Conservation (phyloP, 2,888 invertebrate genomes). For the Synergus itoensis region DNA sequence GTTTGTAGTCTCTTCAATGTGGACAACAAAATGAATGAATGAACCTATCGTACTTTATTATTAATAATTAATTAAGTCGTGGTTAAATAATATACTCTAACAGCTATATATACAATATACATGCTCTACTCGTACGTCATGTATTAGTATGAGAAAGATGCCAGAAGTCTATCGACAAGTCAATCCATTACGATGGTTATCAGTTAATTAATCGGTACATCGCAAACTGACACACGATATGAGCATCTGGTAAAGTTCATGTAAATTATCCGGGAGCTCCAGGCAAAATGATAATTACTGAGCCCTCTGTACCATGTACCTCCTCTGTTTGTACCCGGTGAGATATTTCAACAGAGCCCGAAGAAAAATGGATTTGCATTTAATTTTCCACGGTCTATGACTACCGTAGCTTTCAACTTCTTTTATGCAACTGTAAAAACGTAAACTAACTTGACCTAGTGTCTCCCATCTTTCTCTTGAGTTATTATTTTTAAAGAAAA, state of each 20-base stretch:
- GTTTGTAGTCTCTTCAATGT: no score
- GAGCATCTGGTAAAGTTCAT: conserved; percentile 3
- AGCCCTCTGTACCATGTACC: neutral
- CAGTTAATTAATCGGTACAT: conserved; percentile 30
- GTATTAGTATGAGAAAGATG: neutral
- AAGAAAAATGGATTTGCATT: neutral
- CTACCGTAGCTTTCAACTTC: neutral
- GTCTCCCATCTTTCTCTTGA: neutral
- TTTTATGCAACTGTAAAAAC: neutral
- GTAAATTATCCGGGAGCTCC: conserved; percentile 4
- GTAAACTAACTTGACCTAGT: neutral
- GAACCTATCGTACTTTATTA: no score
- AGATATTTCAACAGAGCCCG: neutral
- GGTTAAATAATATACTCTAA: no score
- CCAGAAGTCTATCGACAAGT: neutral
- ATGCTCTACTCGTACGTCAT: neutral
- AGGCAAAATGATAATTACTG: conserved; percentile 20
- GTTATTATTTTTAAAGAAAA: neutral
- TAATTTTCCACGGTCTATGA: neutral
- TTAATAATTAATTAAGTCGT: no score
- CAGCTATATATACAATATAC: no score
- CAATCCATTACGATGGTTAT: neutral
- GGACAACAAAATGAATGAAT: neutral
- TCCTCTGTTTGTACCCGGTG: neutral
- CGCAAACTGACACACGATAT: conserved; percentile 17